These are phyloP conservation scores for Limanda limanda DNA, from an alignment of 2,113 vertebrate genomes.

Conservation along the genomic window DNA sequence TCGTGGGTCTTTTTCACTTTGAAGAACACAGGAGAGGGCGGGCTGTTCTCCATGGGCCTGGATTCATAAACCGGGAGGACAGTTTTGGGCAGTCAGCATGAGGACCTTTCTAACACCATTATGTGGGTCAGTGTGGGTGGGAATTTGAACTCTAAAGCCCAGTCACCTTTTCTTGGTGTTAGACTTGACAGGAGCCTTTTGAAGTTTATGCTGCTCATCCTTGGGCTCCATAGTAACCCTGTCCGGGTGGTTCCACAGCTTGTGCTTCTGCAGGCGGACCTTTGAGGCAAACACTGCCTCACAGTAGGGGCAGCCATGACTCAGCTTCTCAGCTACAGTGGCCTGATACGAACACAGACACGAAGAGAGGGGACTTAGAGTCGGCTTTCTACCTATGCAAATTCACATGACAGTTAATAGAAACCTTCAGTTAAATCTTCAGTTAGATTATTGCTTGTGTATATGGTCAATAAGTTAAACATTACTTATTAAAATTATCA, in stretches of 20 bases:
- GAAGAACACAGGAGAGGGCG: constrained; percentile 86
- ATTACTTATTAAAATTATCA: too few species aligned
- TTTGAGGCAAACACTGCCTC: constrained; percentile 95
- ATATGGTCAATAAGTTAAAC: too few species aligned
- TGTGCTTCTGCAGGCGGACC: constrained; percentile 95
- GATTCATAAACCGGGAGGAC: constrained; percentile 27
- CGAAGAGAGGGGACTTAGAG: constrained; percentile 27
- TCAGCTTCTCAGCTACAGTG: constrained; percentile 88
- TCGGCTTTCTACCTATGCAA: constrained; percentile 6
- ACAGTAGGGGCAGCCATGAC: constrained; percentile 91
- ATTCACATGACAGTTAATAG: constrained; percentile 23
- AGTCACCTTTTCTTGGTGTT: constrained; percentile 91
- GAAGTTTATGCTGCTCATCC: constrained; percentile 82
- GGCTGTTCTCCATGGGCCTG: constrained; percentile 88
- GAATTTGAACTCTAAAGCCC: constrained; percentile 28
- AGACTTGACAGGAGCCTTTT: constrained; percentile 84
- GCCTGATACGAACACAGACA: constrained; percentile 79
- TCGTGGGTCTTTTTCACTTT: constrained; percentile 92
- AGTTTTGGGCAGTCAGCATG: constrained; percentile 35
- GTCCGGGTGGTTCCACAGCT: constrained; percentile 94
- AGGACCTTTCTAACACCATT: constrained; percentile 13
- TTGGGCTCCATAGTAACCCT: constrained; percentile 77
- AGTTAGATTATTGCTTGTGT: background rate
- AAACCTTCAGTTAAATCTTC: background rate
- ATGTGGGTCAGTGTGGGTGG: constrained; percentile 9